phyloP scores from a whole-genome alignment of 2,888 invertebrate species.

The Slavum lentiscoides region DNA sequence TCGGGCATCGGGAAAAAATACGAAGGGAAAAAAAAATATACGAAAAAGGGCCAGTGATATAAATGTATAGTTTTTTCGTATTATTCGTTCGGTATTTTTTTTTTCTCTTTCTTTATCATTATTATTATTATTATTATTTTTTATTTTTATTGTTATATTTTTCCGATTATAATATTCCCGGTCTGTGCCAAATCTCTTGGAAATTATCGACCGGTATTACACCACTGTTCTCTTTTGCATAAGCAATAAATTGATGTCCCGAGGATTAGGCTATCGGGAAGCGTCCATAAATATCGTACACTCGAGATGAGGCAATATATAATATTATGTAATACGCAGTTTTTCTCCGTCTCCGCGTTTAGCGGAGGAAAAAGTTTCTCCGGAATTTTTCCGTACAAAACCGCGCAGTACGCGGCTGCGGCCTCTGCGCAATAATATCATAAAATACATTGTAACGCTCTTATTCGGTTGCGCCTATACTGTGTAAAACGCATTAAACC shows the following conservation, averaged over 20 bases:
- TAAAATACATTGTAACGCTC: slow-evolving; percentile 14
- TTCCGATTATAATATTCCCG: slow-evolving; percentile 51
- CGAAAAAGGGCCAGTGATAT: slow-evolving; percentile 4
- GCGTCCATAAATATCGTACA: slow-evolving; percentile 50
- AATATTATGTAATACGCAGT: background rate
- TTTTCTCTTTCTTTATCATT: background rate
- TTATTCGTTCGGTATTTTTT: background rate
- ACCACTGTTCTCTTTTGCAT: slow-evolving; percentile 37
- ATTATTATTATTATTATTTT: slow-evolving; percentile 6
- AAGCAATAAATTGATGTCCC: slow-evolving; percentile 50
- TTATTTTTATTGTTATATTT: slow-evolving; percentile 49
- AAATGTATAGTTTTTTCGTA: background rate
- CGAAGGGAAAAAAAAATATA: background rate
- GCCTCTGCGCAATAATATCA: no score
- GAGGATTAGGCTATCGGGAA: slow-evolving; percentile 53
- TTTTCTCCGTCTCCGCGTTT: slow-evolving; percentile 2
- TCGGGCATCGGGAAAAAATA: slow-evolving; percentile 27
- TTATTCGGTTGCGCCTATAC: background rate
- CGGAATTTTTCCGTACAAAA: slow-evolving; percentile 2
- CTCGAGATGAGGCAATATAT: slow-evolving; percentile 47
- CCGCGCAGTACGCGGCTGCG: background rate
- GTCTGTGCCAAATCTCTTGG: slow-evolving; percentile 53
- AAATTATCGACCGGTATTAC: slow-evolving; percentile 44
- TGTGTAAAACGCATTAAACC: no score
- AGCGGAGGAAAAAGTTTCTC: slow-evolving; percentile 13